These are phyloP conservation scores for Ophioninae sp. DNA, from an alignment of 2,888 invertebrate species.

Conservation along the genomic window DNA sequence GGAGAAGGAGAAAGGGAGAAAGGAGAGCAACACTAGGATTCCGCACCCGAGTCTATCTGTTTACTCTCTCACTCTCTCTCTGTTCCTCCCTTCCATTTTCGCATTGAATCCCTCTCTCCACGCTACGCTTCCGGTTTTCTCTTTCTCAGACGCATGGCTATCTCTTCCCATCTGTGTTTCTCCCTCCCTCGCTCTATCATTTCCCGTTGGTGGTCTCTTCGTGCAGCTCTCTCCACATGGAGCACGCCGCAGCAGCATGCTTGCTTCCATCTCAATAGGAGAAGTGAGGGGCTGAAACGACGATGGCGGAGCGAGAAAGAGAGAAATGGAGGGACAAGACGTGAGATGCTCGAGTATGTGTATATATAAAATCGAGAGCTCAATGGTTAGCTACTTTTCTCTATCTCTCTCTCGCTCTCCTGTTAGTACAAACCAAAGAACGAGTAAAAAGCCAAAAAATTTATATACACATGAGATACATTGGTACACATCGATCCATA, in stretches of 20 bases:
- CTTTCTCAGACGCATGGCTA: conserved; percentile 37
- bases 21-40: conserved; percentile 34
- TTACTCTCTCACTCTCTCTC: conserved; percentile 29
- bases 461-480: conserved; percentile 11
- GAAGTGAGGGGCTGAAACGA: conserved; percentile 40
- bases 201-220: conserved; percentile 46
- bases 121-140: conserved; percentile 6
- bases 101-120: conserved; percentile 25
- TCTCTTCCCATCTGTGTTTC: conserved; percentile 38
- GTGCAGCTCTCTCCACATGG: conserved; percentile 48
- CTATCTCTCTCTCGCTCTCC: conserved; percentile 5
- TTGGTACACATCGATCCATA: conserved; percentile 2
- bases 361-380: conserved; percentile 25
- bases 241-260: conserved; percentile 53
- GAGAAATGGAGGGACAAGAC: conserved; percentile 27
- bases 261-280: conserved; percentile 61
- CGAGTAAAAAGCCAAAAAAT: not conserved
- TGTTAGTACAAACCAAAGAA: not conserved
- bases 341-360: not conserved
- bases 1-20: conserved; percentile 22
- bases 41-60: conserved; percentile 56
- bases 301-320: conserved; percentile 22
- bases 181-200: conserved; percentile 40
- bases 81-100: conserved; percentile 7
- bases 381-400: conserved; percentile 17